Conservation (phyloP, 2,888 invertebrate genomes). For the Lasioglossum leucozonium region DNA sequence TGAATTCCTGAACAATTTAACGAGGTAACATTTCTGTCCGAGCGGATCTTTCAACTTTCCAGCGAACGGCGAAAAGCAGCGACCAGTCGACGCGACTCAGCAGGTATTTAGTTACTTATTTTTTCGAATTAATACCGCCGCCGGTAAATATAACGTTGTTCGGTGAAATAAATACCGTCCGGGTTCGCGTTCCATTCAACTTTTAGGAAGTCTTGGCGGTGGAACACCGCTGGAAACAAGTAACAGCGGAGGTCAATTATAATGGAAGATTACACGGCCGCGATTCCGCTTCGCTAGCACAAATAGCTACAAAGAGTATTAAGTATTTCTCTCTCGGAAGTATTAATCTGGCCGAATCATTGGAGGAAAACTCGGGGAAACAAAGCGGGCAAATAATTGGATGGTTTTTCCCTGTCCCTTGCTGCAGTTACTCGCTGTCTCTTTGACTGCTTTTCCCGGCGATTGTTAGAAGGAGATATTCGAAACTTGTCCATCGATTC, state of each 20-base stretch:
- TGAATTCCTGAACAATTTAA: neutral
- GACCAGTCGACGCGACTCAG: neutral
- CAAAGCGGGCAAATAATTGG: constrained; percentile 65
- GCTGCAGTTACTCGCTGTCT: neutral
- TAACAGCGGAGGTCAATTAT: constrained; percentile 69
- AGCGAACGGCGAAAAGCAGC: neutral
- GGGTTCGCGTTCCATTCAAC: neutral
- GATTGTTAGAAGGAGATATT: neutral
- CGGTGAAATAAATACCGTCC: constrained; percentile 4
- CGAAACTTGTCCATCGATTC: neutral
- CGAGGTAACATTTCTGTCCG: neutral
- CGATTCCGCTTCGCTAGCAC: constrained; percentile 64
- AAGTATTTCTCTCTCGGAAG: constrained; percentile 60
- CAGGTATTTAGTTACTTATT: constrained; percentile 2
- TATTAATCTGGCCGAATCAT: constrained; percentile 67
- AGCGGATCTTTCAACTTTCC: neutral
- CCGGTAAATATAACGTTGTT: neutral
- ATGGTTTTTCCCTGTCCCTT: constrained; percentile 56
- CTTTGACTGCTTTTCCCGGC: neutral
- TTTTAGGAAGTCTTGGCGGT: constrained; percentile 9
- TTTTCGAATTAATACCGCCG: neutral
- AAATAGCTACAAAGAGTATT: constrained; percentile 70
- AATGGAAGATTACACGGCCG: constrained; percentile 69
- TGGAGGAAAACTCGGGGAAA: constrained; percentile 64
- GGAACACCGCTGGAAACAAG: constrained; percentile 45